phyloP scores from a whole-genome alignment of 2,113 vertebrate species.

The Hippocampus barbouri region DNA sequence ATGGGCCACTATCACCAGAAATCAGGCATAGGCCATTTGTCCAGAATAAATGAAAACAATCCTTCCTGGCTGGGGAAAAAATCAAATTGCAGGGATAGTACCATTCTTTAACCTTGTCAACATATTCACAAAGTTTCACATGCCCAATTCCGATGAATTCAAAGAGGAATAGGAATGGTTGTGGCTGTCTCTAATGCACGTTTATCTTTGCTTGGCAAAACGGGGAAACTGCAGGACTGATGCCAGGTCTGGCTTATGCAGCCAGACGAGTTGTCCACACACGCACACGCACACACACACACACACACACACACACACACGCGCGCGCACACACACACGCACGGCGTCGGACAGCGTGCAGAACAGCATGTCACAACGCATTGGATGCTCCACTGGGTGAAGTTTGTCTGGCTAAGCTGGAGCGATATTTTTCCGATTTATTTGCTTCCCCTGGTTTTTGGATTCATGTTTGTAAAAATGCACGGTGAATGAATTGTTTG shows the following conservation, averaged over 20 bases:
- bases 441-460: conserved; percentile 43
- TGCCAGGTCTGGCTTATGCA: conserved; percentile 41
- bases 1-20: too few relatives aligned
- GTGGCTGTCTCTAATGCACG: conserved; percentile 22
- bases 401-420: conserved; percentile 19
- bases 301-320: too few relatives aligned
- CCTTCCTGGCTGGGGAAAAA: too few relatives aligned
- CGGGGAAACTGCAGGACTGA: conserved; percentile 28
- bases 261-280: conserved; percentile 16
- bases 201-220: conserved; percentile 52
- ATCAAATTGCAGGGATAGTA: neutral
- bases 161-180: conserved; percentile 3
- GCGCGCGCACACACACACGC: neutral
- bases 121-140: conserved; percentile 1
- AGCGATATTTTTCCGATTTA: conserved; percentile 38
- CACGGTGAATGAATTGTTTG: conserved; percentile 23
- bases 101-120: neutral
- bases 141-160: conserved; percentile 13
- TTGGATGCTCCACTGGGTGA: conserved; percentile 30
- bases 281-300: too few relatives aligned
- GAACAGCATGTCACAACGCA: conserved; percentile 19
- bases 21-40: too few relatives aligned
- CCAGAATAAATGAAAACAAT: too few relatives aligned
- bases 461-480: conserved; percentile 34
- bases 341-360: conserved; percentile 1